Percentiles rank a stretch among this genome's conserved stretches.
phyloP scores from a whole-genome alignment of 2,888 invertebrate genomes.

The Tineola bisselliella region DNA sequence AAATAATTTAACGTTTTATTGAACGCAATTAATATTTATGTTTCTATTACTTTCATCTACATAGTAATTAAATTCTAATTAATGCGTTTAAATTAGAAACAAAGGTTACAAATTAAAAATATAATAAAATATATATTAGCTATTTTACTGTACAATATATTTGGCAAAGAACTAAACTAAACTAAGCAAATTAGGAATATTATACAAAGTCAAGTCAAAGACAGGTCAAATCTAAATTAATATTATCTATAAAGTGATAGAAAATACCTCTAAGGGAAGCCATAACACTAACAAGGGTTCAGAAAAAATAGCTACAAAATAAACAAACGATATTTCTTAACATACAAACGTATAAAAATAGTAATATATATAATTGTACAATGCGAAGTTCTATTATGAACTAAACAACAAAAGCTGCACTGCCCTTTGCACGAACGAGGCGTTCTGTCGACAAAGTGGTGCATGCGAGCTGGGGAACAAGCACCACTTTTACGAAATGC shows the following conservation, averaged over 20 bases:
- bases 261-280: background rate
- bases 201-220: background rate
- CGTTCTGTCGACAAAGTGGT: background rate
- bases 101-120: conserved; percentile 38
- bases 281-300: background rate
- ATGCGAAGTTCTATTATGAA: background rate
- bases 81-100: conserved; percentile 16
- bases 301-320: background rate
- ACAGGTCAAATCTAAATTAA: background rate
- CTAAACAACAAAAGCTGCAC: background rate
- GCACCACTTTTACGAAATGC: background rate
- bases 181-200: conserved; percentile 4
- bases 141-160: conserved; percentile 12
- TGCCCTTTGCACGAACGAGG: background rate
- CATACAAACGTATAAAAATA: conserved; percentile 1
- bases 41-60: conserved; percentile 53
- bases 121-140: conserved; percentile 18
- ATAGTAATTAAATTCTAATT: conserved; percentile 18
- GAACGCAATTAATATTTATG: conserved; percentile 50
- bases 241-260: background rate
- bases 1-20: conserved; percentile 59
- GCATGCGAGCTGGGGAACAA: conserved; percentile 6
- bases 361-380: background rate
- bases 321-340: background rate
- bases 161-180: conserved; percentile 1